Conservation (phyloP, 1,140 invertebrate species). For the Campoletis sonorensis region DNA sequence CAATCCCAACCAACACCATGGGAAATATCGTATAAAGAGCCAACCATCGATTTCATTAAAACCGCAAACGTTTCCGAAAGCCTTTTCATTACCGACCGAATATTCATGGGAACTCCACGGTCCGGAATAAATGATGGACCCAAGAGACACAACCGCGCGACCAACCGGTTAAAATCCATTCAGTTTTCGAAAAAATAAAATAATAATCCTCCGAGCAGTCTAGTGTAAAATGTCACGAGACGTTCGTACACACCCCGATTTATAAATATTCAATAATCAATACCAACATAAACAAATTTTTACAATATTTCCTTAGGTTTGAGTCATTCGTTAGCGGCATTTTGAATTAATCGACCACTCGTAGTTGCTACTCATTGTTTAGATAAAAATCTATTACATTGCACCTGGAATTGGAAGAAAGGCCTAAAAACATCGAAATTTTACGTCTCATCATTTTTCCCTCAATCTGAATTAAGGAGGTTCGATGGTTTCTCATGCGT, state of each 20-base stretch:
- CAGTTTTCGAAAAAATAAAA: not conserved
- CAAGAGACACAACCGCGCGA: not conserved
- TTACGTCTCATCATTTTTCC: too few species aligned
- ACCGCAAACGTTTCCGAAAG: conserved; percentile 32
- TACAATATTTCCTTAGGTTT: not conserved
- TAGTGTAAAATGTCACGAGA: not conserved
- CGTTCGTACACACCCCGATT: not conserved
- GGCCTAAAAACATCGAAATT: too few species aligned
- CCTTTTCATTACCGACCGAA: conserved; percentile 16
- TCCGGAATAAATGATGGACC: not conserved
- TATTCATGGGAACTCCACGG: conserved; percentile 19
- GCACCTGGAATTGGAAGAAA: too few species aligned
- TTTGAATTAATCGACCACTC: too few species aligned
- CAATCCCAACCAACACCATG: not conserved
- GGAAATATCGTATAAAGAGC: conserved; percentile 28
- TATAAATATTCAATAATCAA: not conserved
- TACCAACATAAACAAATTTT: not conserved
- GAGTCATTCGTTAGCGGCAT: too few species aligned
- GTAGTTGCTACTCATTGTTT: too few species aligned
- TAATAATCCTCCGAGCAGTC: not conserved
- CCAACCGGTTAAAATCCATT: not conserved
- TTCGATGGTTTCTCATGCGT: too few species aligned
- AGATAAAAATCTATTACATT: too few species aligned
- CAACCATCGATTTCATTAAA: conserved; percentile 29
- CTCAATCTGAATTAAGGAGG: too few species aligned